A percentile compares a stretch with the other conserved stretches of the same genome.
phyloP scores from a whole-genome alignment of 1,140 invertebrate genomes.

The Bombus difficillimus region DNA sequence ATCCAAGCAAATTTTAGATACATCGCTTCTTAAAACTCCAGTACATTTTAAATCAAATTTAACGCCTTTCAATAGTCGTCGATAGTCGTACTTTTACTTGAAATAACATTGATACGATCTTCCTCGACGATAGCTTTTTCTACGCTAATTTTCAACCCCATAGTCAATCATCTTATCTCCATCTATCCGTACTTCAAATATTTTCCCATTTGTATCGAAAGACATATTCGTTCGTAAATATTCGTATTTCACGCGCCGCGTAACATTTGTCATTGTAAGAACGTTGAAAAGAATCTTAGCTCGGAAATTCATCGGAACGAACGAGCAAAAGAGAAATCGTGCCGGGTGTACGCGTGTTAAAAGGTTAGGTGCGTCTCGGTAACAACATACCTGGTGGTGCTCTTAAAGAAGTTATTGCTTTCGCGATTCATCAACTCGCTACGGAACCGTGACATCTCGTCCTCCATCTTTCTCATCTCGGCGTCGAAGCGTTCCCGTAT shows the following conservation, averaged over 20 bases:
- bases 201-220: background rate
- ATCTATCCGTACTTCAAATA: background rate
- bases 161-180: background rate
- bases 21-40: background rate
- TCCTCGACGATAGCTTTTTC: background rate
- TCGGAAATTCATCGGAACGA: conserved; percentile 18
- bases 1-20: background rate
- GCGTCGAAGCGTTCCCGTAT: conserved; percentile 97
- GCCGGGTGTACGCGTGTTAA: conserved; percentile 10
- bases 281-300: no score
- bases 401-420: conserved; percentile 94
- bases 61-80: background rate
- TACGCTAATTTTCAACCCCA: background rate
- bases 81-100: background rate
- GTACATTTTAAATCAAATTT: no score
- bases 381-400: conserved; percentile 88
- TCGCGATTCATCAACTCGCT: conserved; percentile 96
- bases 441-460: conserved; percentile 98
- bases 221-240: background rate
- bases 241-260: no score
- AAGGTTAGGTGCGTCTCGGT: conserved; percentile 48
- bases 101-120: background rate
- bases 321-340: conserved; percentile 9
- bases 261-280: background rate
- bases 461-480: conserved; percentile 99